These are phyloP conservation scores for Basileuterus tristriatus DNA, from an alignment of 2,797 vertebrate species.

Conservation along the genomic window DNA sequence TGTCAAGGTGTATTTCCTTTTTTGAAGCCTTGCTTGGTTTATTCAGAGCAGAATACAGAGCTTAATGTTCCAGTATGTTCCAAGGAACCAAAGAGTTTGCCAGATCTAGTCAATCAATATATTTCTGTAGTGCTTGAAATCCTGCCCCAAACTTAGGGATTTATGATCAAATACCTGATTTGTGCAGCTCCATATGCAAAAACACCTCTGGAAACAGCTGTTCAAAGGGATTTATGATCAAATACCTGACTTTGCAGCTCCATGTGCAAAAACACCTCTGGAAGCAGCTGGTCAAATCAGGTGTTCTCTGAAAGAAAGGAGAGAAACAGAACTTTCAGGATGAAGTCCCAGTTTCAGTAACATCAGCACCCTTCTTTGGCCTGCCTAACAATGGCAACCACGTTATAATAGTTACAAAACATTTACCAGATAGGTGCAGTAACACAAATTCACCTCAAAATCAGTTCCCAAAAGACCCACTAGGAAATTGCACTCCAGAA, in stretches of 20 bases:
- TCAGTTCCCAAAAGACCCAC: rapidly evolving
- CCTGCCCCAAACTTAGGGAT: not conserved
- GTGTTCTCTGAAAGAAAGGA: not conserved
- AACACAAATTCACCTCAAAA: not conserved
- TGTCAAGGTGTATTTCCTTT: not conserved
- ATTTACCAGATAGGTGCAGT: not conserved
- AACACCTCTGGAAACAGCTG: not conserved
- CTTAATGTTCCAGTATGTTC: not conserved
- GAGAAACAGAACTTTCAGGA: not conserved
- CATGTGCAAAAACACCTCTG: not conserved
- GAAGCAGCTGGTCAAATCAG: not conserved
- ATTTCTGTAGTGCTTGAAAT: not conserved
- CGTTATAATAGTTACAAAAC: rapidly evolving
- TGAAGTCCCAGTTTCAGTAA: not conserved
- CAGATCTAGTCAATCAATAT: not conserved
- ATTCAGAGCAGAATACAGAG: not conserved
- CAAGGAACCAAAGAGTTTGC: not conserved
- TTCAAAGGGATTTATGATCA: not conserved
- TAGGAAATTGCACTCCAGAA: not conserved
- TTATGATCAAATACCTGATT: not conserved
- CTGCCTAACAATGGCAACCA: not conserved
- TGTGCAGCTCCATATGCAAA: not conserved
- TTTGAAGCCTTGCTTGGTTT: not conserved
- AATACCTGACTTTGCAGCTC: not conserved
- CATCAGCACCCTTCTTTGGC: not conserved